A percentile compares a stretch with the other conserved stretches of the same genome.
Conservation (phyloP, 2,113 vertebrate genomes). For the Amblyornis subalaris region DNA sequence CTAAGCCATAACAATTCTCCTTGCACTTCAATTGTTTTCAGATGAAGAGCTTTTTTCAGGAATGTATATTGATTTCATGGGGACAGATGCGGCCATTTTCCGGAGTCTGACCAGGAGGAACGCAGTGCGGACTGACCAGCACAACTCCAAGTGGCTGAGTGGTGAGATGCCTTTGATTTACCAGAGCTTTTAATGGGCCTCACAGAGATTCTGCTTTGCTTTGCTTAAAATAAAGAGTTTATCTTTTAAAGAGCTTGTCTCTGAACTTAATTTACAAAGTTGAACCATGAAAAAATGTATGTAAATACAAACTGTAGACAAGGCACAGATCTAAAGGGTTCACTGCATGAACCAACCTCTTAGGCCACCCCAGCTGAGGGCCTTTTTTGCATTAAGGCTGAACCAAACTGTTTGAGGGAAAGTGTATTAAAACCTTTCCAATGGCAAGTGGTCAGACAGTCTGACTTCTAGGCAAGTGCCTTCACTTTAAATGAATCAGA, state of each 20-base stretch:
- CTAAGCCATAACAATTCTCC: not conserved
- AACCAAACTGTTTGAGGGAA: not conserved
- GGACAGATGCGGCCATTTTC: slow-evolving; percentile 95
- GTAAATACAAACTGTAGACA: not conserved
- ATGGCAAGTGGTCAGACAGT: not conserved
- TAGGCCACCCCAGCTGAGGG: not conserved
- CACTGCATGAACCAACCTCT: not conserved
- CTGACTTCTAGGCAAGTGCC: not conserved
- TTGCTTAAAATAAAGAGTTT: not conserved
- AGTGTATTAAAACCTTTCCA: not conserved
- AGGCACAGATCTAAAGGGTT: not conserved
- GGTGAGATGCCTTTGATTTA: slow-evolving; percentile 73
- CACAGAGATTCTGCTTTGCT: not conserved
- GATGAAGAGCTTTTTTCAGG: slow-evolving; percentile 97
- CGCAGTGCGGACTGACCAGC: slow-evolving; percentile 92
- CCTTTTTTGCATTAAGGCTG: not conserved
- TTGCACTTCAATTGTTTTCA: slow-evolving; percentile 46
- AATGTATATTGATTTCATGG: slow-evolving; percentile 99
- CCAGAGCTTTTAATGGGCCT: not conserved
- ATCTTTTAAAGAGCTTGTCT: not conserved
- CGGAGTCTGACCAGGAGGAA: slow-evolving; percentile 92
- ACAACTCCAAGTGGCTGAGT: slow-evolving; percentile 98
- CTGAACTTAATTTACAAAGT: not conserved
- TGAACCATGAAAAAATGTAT: not conserved
- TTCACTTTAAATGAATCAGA: not conserved